Conservation (phyloP, 2,797 vertebrate genomes). For the Hyperoplus immaculatus region DNA sequence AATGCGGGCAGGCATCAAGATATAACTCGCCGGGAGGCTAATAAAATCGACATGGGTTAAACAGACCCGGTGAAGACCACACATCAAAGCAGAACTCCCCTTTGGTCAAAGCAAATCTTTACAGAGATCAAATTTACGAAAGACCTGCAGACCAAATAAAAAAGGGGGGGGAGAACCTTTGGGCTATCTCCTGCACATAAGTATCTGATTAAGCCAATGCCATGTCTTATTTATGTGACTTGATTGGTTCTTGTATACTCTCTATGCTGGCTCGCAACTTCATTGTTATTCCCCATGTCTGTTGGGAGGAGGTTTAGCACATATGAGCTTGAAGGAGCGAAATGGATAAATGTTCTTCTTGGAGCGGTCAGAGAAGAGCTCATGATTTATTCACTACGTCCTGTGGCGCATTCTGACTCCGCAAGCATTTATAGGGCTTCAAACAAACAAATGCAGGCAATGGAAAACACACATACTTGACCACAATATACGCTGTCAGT, state of each 20-base stretch:
- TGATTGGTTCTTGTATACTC: slow-evolving; percentile 4
- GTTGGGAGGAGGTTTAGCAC: slow-evolving; percentile 35
- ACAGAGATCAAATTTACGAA: slow-evolving; percentile 33
- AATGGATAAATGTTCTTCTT: slow-evolving; percentile 67
- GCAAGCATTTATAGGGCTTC: slow-evolving; percentile 11
- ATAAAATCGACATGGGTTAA: slow-evolving; percentile 25
- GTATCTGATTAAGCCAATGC: slow-evolving; percentile 18
- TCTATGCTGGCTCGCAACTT: neutral
- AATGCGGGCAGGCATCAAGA: slow-evolving; percentile 5
- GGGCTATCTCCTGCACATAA: slow-evolving; percentile 8
- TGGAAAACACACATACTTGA: slow-evolving; percentile 30
- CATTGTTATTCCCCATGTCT: neutral
- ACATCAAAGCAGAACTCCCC: slow-evolving; percentile 38
- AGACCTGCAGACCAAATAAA: slow-evolving; percentile 24
- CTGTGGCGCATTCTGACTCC: slow-evolving; percentile 54
- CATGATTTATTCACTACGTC: slow-evolving; percentile 78
- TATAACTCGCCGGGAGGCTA: slow-evolving; percentile 24
- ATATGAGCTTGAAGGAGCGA: slow-evolving; percentile 17
- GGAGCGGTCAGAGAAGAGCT: slow-evolving; percentile 59
- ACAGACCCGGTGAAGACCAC: neutral
- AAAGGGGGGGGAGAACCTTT: neutral
- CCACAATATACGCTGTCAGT: neutral
- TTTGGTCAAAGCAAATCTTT: slow-evolving; percentile 26
- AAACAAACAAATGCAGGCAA: slow-evolving; percentile 3
- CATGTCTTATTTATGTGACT: slow-evolving; percentile 24